A percentile compares a stretch with the other conserved stretches of the same genome.
phyloP scores from a whole-genome alignment of 2,797 vertebrate genomes.

The Coluber constrictor region DNA sequence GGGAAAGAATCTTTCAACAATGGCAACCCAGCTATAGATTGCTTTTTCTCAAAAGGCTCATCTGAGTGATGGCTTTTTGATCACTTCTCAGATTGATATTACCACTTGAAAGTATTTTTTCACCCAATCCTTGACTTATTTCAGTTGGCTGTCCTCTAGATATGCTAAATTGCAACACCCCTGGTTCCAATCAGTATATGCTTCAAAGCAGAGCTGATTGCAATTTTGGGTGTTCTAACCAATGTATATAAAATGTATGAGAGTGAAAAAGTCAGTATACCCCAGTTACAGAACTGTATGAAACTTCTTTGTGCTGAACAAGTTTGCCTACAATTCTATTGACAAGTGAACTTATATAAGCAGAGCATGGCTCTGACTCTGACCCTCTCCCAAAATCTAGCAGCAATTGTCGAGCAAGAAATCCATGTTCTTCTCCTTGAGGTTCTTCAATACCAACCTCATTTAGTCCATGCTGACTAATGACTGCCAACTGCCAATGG shows the following conservation, averaged over 20 bases:
- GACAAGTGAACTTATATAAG: neutral
- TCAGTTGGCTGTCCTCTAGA: neutral
- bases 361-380: neutral
- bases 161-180: neutral
- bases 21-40: neutral
- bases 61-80: neutral
- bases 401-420: neutral
- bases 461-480: conserved; percentile 31
- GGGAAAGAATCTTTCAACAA: neutral
- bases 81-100: neutral
- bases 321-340: neutral
- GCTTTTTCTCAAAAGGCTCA: neutral
- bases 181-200: neutral
- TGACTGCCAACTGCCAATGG: neutral
- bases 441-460: conserved; percentile 30
- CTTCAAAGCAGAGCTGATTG: neutral
- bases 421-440: neutral
- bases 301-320: neutral
- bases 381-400: neutral
- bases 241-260: neutral
- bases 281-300: neutral
- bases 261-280: neutral
- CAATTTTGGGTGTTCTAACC: neutral
- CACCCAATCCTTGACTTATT: neutral
- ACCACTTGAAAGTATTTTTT: neutral